These are phyloP conservation scores for Euplagia quadripunctaria DNA, from an alignment of 2,888 invertebrate genomes.

Conservation along the genomic window DNA sequence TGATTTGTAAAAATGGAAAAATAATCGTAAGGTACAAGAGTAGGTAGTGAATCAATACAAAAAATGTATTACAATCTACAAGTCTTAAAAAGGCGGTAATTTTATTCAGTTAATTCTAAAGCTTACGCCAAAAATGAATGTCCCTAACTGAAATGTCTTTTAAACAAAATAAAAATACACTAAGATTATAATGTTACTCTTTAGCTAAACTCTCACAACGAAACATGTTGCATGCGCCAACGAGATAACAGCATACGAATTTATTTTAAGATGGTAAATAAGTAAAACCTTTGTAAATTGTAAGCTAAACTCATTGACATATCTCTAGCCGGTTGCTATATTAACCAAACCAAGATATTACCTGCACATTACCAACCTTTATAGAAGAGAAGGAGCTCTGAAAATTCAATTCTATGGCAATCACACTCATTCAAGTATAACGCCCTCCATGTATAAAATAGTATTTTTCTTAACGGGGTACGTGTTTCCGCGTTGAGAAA, in stretches of 20 bases:
- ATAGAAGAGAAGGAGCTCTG: neutral
- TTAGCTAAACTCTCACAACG: no score
- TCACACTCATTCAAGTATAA: no score
- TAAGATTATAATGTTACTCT: neutral
- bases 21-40: neutral
- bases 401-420: no score
- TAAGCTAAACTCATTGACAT: neutral
- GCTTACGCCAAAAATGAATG: neutral
- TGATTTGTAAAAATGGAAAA: neutral
- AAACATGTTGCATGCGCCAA: no score
- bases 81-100: conserved; percentile 8
- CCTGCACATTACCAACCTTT: neutral
- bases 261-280: no score
- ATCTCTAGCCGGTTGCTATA: neutral
- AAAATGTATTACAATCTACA: neutral
- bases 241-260: no score
- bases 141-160: neutral
- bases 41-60: neutral
- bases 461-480: no score
- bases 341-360: no score
- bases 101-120: neutral
- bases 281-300: neutral
- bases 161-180: neutral
- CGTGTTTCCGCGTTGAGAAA: no score
- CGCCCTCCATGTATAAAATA: no score